phyloP scores from a whole-genome alignment of 2,888 invertebrate genomes.

The Dexiosoma caninum region DNA sequence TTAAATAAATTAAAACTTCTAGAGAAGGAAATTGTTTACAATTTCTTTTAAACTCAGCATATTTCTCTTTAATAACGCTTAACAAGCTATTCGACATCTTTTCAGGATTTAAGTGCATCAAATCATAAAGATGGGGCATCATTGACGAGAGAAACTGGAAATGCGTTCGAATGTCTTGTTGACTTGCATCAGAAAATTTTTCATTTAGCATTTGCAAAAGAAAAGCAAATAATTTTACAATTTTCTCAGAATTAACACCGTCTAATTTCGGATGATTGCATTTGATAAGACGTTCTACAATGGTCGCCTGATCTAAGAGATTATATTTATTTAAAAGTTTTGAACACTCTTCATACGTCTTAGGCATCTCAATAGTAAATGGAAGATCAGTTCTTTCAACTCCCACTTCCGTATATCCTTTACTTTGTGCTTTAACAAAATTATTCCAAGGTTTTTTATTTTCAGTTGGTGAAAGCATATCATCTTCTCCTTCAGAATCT shows the following conservation, averaged over 20 bases:
- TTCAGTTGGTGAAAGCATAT: slow-evolving; percentile 3
- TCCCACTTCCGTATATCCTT: neutral
- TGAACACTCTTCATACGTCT: slow-evolving; percentile 82
- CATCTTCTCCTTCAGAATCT: slow-evolving; percentile 72
- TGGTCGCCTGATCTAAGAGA: slow-evolving; percentile 83
- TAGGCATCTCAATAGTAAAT: slow-evolving; percentile 81
- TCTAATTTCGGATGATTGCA: slow-evolving; percentile 90
- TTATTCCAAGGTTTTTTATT: slow-evolving; percentile 22
- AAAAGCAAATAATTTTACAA: slow-evolving; percentile 86
- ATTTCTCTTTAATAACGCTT: slow-evolving; percentile 86
- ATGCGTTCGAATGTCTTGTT: slow-evolving; percentile 78
- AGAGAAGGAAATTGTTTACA: slow-evolving; percentile 82
- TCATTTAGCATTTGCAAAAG: slow-evolving; percentile 88
- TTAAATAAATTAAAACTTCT: slow-evolving; percentile 88
- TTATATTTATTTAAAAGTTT: slow-evolving; percentile 81
- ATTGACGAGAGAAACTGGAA: slow-evolving; percentile 82
- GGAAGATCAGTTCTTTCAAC: slow-evolving; percentile 80
- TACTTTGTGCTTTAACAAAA: neutral
- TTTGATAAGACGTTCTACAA: slow-evolving; percentile 90
- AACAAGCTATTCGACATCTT: slow-evolving; percentile 83
- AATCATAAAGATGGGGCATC: slow-evolving; percentile 81
- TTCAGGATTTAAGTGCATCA: slow-evolving; percentile 85
- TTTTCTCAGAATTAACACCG: slow-evolving; percentile 86
- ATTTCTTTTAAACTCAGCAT: slow-evolving; percentile 81
- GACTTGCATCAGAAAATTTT: slow-evolving; percentile 79